phyloP scores from a whole-genome alignment of 2,113 vertebrate genomes.

The Leptocoma aspasia region DNA sequence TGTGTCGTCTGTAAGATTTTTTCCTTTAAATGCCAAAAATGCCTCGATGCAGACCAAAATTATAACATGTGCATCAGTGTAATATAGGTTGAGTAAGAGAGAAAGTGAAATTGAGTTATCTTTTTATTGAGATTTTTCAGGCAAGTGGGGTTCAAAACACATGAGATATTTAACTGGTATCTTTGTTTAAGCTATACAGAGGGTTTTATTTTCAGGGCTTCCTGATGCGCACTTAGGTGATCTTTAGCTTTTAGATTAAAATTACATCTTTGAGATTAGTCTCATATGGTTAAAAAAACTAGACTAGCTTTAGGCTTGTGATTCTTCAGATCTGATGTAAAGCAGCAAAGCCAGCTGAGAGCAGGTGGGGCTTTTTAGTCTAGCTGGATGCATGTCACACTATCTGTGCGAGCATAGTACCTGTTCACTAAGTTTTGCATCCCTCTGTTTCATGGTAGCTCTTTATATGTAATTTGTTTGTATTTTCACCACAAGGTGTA shows the following conservation, averaged over 20 bases:
- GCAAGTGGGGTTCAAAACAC: neutral
- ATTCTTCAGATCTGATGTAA: neutral
- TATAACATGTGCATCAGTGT: neutral
- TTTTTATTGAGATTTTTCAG: neutral
- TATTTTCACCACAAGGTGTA: neutral
- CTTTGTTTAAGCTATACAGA: neutral
- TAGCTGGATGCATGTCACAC: neutral
- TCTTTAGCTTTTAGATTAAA: neutral
- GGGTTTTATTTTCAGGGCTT: neutral
- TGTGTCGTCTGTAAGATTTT: neutral
- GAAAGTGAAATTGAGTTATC: neutral
- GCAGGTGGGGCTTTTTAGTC: neutral
- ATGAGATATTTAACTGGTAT: neutral
- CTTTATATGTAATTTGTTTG: neutral
- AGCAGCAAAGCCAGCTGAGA: neutral
- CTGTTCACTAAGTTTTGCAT: neutral
- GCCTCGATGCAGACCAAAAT: neutral
- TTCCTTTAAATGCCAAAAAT: neutral
- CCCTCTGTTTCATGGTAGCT: neutral
- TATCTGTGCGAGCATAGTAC: neutral
- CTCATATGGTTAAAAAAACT: neutral
- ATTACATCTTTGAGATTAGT: neutral
- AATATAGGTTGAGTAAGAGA: neutral
- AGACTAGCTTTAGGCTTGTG: neutral
- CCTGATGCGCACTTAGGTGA: neutral